These are phyloP conservation scores for Silurus meridionalis DNA, from an alignment of 2,113 vertebrate genomes.

Conservation along the genomic window DNA sequence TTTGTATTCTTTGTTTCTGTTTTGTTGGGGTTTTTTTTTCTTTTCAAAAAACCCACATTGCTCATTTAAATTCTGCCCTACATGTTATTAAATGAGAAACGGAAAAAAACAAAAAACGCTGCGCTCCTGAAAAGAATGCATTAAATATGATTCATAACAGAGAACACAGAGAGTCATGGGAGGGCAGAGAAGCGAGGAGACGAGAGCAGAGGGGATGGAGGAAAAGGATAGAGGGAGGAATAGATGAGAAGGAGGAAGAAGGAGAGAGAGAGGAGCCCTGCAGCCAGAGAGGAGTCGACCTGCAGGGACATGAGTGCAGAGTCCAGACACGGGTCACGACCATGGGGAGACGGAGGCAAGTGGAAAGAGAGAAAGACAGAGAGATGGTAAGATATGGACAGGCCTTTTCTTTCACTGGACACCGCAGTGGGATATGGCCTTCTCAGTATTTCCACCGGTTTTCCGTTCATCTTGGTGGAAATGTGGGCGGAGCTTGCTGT, in stretches of 20 bases:
- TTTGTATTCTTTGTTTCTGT: not conserved
- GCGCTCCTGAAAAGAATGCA: constrained; percentile 32
- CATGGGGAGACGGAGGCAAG: not conserved
- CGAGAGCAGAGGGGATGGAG: constrained; percentile 16
- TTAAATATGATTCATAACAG: constrained; percentile 44
- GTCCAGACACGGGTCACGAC: constrained; percentile 33
- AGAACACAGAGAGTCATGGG: constrained; percentile 36
- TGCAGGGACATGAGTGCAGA: not conserved
- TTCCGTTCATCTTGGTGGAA: not conserved
- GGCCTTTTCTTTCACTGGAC: constrained; percentile 35
- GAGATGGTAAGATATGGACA: constrained; percentile 39
- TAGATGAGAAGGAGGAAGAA: constrained; percentile 28
- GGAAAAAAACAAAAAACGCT: constrained; percentile 12
- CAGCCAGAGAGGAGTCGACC: constrained; percentile 5
- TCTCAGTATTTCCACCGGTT: not conserved
- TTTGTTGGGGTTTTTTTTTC: not conserved
- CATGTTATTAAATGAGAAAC: constrained; percentile 36
- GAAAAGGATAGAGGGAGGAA: constrained; percentile 13
- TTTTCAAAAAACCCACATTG: not conserved
- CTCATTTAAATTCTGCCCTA: constrained; percentile 48
- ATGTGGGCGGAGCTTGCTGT: not conserved
- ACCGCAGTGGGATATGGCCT: not conserved
- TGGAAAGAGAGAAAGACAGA: constrained; percentile 46
- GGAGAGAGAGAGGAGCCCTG: not conserved
- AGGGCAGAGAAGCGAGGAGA: constrained; percentile 21